Conservation (phyloP, 1,140 invertebrate species). For the Solenopsis fugax region DNA sequence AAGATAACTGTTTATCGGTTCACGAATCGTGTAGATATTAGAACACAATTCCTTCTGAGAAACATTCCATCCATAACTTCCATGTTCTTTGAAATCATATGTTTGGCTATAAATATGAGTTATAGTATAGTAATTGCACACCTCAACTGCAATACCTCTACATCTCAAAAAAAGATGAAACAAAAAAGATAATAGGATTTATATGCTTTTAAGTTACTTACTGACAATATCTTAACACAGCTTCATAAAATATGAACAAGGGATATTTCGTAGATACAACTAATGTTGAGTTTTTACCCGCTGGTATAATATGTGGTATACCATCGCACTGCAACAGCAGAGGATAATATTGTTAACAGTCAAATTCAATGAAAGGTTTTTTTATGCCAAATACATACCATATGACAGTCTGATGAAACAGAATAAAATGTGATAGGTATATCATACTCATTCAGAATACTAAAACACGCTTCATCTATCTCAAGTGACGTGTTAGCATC, state of each 20-base stretch:
- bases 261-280: constrained; percentile 85
- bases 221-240: constrained; percentile 79
- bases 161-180: neutral
- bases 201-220: constrained; percentile 75
- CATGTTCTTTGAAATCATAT: constrained; percentile 86
- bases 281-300: constrained; percentile 81
- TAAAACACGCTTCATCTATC: constrained; percentile 87
- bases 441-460: constrained; percentile 82
- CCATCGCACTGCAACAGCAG: constrained; percentile 82
- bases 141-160: no score
- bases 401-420: constrained; percentile 83
- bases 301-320: constrained; percentile 78
- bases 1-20: constrained; percentile 86
- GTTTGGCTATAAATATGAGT: constrained; percentile 74
- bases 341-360: constrained; percentile 46
- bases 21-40: constrained; percentile 82
- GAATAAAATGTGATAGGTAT: constrained; percentile 80
- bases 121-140: neutral
- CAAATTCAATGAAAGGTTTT: neutral
- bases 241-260: constrained; percentile 81
- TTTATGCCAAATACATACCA: constrained; percentile 69
- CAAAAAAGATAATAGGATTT: neutral
- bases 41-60: constrained; percentile 80
- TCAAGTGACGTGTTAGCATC: constrained; percentile 76
- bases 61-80: constrained; percentile 87